Base-by-base conservation (phyloP, 2,888 invertebrate genomes). In the Marronus borbonicus region DNA sequence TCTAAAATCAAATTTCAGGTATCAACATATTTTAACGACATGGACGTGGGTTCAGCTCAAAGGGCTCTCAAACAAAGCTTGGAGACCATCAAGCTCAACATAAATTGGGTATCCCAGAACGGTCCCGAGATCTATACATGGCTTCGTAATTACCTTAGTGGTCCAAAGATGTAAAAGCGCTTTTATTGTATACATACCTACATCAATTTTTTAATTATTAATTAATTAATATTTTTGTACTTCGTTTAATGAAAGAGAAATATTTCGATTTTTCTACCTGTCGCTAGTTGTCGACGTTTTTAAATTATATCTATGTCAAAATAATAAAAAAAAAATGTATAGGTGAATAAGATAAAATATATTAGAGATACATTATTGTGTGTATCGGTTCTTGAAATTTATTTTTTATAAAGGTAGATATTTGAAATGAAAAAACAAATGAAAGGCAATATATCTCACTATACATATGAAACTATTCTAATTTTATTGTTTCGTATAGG, bases 61-160 rank as follows among this genome's bases (percentile, higher is more conserved):
- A 86, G 88, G 82, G 93, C 95, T 0, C 91, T 94, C 14, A 90
- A 93, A 44, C 93, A 94, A 82, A 95, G 95, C 14, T 87, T 96
- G 65, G 97, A 97, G 88, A 94, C 92, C 1, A 95, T 96, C 31
- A 93, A 93, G 12, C 90, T 95, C 24, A 96, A 97, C 89, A 93
- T 95, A 1, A 93, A 94, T 80, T 97, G 96, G 96, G 94, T 96
- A 62, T 84, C 88, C 1, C 88, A 90, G 31, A 92, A 92, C 12
- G 92, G 92, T 83, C 88, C 88, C 1, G 92, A 92, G 81, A 88
- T 89, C 80, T 88, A 88, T 81, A 86, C 85, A 78, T 89, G 89
- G 89, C 84, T 89, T 80, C 84, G 85, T 81, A 85, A 86, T 83
- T 84, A 86, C 82, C 81, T 85, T 80, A 81, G 66, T 10, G 76